These are phyloP conservation scores for Mycteria americana DNA, from an alignment of 2,797 vertebrate species.

Conservation along the genomic window DNA sequence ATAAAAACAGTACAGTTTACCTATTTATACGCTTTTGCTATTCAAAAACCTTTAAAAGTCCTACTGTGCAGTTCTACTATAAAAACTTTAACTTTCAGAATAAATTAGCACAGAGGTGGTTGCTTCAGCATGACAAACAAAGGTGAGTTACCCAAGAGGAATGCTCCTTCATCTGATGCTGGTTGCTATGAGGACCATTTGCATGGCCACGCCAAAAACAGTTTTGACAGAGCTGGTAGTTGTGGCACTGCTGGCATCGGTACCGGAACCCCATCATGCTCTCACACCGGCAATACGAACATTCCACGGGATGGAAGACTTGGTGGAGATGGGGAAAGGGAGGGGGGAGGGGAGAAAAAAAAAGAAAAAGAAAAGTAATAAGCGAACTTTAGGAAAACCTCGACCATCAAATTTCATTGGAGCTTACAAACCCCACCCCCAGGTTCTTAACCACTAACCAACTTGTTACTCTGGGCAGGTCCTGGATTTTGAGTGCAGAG, in stretches of 20 bases:
- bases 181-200: slow-evolving; percentile 95
- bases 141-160: slow-evolving; percentile 89
- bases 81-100: background rate
- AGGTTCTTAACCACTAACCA: background rate
- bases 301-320: slow-evolving; percentile 99
- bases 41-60: background rate
- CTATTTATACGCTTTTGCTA: rapidly evolving
- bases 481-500: background rate
- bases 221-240: slow-evolving; percentile 97
- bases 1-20: rapidly evolving
- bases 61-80: background rate
- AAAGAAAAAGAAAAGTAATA: background rate
- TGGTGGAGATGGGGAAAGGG: background rate
- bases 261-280: slow-evolving; percentile 99
- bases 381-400: background rate
- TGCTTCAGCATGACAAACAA: background rate
- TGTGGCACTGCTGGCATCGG: slow-evolving; percentile 98
- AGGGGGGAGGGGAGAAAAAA: no score
- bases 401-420: rapidly evolving
- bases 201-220: slow-evolving; percentile 98
- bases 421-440: background rate
- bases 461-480: background rate
- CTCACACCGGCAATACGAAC: slow-evolving; percentile 94
- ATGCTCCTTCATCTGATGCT: slow-evolving; percentile 99
- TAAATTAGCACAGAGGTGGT: background rate